Evolutionary conservation across 2,888 invertebrate species (phyloP), one percentile per base, ranked within the genome.

Genomic region (Folsomia candida): DNA sequence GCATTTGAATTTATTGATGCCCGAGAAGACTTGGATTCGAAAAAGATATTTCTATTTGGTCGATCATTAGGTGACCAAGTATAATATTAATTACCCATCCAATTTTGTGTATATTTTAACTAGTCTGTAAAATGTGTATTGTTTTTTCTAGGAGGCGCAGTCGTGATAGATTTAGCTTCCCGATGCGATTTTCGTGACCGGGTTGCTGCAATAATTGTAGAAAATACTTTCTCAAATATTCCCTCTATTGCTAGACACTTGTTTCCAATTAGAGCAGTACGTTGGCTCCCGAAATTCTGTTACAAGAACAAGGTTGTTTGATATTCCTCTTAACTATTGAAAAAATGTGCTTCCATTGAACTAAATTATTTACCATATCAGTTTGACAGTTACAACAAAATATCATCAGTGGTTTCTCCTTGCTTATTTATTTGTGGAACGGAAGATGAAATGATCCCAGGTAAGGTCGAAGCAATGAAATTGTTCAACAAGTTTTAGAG

Each of bases 171-270:
- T 84, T 85, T 94, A 72, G 91, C 92, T 1, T 88, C 90, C 24
- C 88, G 90, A 80, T 86, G 89, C 22, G 89, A 91, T 78, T 92
- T 92, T 83, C 86, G 89, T 51, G 88, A 88, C 80, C 90, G 90
- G 85, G 88, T 96, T 74, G 91, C 92, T 89, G 93, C 92, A 78
- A 84, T 95, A 74, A 88, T 97, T 77, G 88, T 97, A 22, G 97
- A 97, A 84, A 97, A 97, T 83, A 96, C 96, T 2, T 97, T 97
- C 82, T 95, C 95, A 2, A 92, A 92, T 82, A 92, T 97, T 83
- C 94, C 94, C 37, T 93, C 93, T 76, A 94, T 97, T 90, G 94
- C 94, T 22, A 88, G 89, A 80, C 89, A 91, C 73, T 86, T 97
- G 78, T 87, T 96, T 77, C 90, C 90, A 81, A 88, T 90, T 86